phyloP scores from a whole-genome alignment of 2,113 vertebrate genomes.

The Xyliphius kryptos region DNA sequence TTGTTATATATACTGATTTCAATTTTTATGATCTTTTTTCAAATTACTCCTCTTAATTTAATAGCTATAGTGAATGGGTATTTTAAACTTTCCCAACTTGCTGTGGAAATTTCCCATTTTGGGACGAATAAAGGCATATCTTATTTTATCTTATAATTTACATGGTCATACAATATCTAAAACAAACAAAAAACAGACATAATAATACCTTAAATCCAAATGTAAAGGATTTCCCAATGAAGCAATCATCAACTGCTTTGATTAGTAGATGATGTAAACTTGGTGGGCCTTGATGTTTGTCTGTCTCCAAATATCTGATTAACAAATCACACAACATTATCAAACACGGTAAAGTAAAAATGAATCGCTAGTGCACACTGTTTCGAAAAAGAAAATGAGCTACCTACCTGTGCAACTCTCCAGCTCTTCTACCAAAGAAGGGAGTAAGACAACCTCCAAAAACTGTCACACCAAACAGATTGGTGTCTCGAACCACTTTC shows the following conservation, averaged over 20 bases:
- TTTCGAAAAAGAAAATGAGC: background rate
- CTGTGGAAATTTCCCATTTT: too few relatives aligned
- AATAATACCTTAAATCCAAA: constrained; percentile 74
- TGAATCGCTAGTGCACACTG: background rate
- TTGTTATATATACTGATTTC: too few relatives aligned
- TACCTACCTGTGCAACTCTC: constrained; percentile 55
- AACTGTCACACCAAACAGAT: constrained; percentile 59
- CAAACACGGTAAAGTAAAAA: background rate
- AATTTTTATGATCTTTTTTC: too few relatives aligned
- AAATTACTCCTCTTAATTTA: too few relatives aligned
- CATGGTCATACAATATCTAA: background rate
- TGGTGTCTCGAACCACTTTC: constrained; percentile 45
- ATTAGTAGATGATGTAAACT: constrained; percentile 46
- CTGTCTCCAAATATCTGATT: constrained; percentile 24
- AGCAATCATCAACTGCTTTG: constrained; percentile 73
- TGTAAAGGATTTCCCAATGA: constrained; percentile 71
- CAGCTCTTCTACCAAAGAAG: constrained; percentile 60
- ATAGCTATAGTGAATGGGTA: too few relatives aligned
- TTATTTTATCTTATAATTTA: background rate
- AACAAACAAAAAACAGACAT: background rate
- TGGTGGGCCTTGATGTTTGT: constrained; percentile 47
- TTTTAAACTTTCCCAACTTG: too few relatives aligned
- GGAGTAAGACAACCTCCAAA: constrained; percentile 58
- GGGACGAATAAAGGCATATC: too few relatives aligned
- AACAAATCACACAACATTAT: constrained; percentile 1